Evolutionary conservation across 2,113 vertebrate genomes (phyloP), one percentile per base, ranked within the genome.

Genomic region (Lamprotornis superbus): DNA sequence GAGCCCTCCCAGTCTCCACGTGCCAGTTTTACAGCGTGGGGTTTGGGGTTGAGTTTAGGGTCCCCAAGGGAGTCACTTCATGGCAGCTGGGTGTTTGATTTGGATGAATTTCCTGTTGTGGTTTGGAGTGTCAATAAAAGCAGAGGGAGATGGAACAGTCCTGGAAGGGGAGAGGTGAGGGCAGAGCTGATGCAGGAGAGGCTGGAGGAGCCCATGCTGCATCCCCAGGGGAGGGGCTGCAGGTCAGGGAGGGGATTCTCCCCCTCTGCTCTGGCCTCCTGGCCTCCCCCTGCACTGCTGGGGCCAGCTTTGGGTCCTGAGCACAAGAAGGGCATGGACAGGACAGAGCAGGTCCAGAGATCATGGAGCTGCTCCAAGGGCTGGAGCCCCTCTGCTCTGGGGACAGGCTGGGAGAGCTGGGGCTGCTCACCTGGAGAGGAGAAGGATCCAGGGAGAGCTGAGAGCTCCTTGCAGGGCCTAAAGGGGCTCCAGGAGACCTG

Each of bases 341-440:
- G 23, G 16, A 9, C 40, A 5, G 65, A 61, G 30, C 2, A 10
- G 24, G 19, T 39, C 37, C 52, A 59, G 60, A 65, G 6, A 2
- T 9, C 31, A 8, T 1, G 0, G 76, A 35, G 42, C 1, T 64
- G 67, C 2, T 49, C 11, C n/a, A 2, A 4, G 56, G 56, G 56
- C 65, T 71, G 49, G 39, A 70, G 28, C 56, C 16, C 74, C 74
- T 61, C 64, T 68, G 83, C 39, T 28, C 28, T 70, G 65, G 57
- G 20, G 31, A 4, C 57, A 57, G 67, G 14, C 59, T 89, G 68
- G 44, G 31, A 65, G 31, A 73, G 76, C 76, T 89, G 76, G 52
- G 68, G 31, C 4, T 10, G 44, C 2, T 81, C 76, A 44, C 8
- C 50, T 81, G 76, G 68, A 44, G 76, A 50, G 76, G 68, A 44